Evolutionary conservation across 2,888 invertebrate genomes (phyloP), one percentile per base, ranked within the genome.

Genomic region (Coelogynopora nodosa): DNA sequence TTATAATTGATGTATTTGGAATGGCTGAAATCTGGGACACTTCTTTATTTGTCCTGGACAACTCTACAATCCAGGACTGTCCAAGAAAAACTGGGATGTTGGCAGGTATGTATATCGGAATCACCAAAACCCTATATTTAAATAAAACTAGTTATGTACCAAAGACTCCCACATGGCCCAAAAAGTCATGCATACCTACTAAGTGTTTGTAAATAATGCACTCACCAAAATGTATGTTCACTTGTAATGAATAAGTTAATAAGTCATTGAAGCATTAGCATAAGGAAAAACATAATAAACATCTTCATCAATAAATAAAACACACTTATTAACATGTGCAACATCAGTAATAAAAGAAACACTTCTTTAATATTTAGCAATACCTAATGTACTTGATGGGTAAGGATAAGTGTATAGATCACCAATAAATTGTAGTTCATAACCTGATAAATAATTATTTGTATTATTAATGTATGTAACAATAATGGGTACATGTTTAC

Each of bases 221-320:
- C 80, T 26, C 2, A 80, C 80, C 23, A 80, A 49, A 49, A 49
- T 49, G 49, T 49, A 49, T 49, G 49, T 49, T 49, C 49, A 49
- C 18, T 49, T 49, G 49, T 49, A 49, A 10, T 26, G 28, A 80
- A 80, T 10, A 80, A 80, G 28, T 80, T 27, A 80, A 27, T 80
- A 80, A 80, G 80, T 26, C 80, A 27, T 27, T 80, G 80, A 80
- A 27, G 23, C 28, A 80, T 27, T 80, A 5, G 80, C 80, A 80
- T 80, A 80, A 5, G 80, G 80, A n/a, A 80, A 80, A 80, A 80
- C 80, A 27, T 80, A 80, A 80, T 80, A 80, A 23, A 80, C 80
- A 80, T 23, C 80, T 26, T 27, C 80, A 27, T 80, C 80, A 80
- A 80, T 80, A 80, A 80, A 80, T 26, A 80, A n/a, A 23, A 80